A percentile compares a stretch with the other conserved stretches of the same genome.
phyloP scores from a whole-genome alignment of 2,797 vertebrate species.

The Limosa lapponica region DNA sequence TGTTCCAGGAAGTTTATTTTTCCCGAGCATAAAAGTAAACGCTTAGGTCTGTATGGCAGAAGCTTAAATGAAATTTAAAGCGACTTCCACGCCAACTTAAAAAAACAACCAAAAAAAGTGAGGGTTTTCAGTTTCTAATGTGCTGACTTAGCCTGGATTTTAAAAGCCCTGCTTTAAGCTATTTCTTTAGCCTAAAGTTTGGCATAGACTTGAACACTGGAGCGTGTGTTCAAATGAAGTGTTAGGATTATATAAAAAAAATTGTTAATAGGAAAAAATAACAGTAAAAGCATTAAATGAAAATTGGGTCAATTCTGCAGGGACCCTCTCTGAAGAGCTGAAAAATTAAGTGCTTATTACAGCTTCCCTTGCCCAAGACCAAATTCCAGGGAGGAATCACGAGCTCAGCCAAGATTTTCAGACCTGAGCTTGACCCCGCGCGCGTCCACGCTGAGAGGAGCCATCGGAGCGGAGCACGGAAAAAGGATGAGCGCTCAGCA shows the following conservation, averaged over 20 bases:
- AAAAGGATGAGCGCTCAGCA: accelerated
- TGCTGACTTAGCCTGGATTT: slow-evolving; percentile 36
- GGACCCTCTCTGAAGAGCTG: neutral
- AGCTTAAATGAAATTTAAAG: slow-evolving; percentile 57
- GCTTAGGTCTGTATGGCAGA: slow-evolving; percentile 34
- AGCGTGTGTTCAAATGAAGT: neutral
- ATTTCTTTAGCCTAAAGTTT: slow-evolving; percentile 1
- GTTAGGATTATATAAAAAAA: neutral
- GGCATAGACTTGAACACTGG: neutral
- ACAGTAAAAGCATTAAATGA: neutral
- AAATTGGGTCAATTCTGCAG: neutral
- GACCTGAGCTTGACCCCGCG: neutral
- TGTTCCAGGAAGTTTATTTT: slow-evolving; percentile 59
- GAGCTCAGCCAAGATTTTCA: slow-evolving; percentile 2
- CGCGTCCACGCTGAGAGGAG: neutral
- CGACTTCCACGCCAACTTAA: neutral
- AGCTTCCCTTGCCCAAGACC: neutral
- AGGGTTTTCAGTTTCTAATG: neutral
- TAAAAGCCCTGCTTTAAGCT: slow-evolving; percentile 14
- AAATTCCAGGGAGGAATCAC: neutral
- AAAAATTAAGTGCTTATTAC: neutral
- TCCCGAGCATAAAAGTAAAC: slow-evolving; percentile 32
- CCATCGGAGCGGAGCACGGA: neutral
- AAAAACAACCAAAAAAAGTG: neutral
- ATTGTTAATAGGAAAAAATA: neutral